Base-by-base conservation (phyloP, 2,113 vertebrate genomes). In the Muscicapa adusta region DNA sequence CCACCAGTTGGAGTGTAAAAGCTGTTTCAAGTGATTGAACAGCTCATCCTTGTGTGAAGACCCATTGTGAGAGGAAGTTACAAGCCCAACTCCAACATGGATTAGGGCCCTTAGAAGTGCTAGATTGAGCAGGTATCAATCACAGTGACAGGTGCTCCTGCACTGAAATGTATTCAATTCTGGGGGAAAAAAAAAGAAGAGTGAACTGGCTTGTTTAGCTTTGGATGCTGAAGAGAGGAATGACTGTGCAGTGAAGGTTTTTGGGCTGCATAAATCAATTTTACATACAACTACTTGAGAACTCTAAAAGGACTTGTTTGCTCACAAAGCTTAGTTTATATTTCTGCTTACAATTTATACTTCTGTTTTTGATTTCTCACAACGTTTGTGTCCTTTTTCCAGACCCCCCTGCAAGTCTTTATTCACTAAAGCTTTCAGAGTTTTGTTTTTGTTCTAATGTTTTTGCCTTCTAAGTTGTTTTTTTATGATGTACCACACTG, bases 371-470 rank as follows among this genome's bases (percentile, higher is more conserved):
- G 87, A 96, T 96, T 96, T 89, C 48, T 92, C 47, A 73, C 66
- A 81, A 96, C 60, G 23, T 95, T 95, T 96, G 96, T 94, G 94
- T 91, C 96, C 85, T 90, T 86, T 94, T 95, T 94, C 90, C 94
- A 93, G 95, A 88, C 95, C 95, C 95, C 93, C 89, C 92, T 91
- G 90, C 53, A 76, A 77, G 93, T 75, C 89, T 97, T 95, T 96
- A 91, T 94, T 95, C 91, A 88, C 56, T 88, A 88, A 94, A 92
- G 92, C 95, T 94, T 92, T 94, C 66, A 88, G 87, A 86, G 93
- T 75, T 89, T 94, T 92, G 89, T 86, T 97, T 97, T 94, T 89
- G 70, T 94, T 96, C 78, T 88, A 81, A 94, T 0, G 8, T 81
- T 91, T 96, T 92, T 94, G 87, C 70, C 61, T 84, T 97, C 91